Evolutionary conservation across 2,888 invertebrate genomes (phyloP).

Genomic region (Tanypteryx hageni): DNA sequence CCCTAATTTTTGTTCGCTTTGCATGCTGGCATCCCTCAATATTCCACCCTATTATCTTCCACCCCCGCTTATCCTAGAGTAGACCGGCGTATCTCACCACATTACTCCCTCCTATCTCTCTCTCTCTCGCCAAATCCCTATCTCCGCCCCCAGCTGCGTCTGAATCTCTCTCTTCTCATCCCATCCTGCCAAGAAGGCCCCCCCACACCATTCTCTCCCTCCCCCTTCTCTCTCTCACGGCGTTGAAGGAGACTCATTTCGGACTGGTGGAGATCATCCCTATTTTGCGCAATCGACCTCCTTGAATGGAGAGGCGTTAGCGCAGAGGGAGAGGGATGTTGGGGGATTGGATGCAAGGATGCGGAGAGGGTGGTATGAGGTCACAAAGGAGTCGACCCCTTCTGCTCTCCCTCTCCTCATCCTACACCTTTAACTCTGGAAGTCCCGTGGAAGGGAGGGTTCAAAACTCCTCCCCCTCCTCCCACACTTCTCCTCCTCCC

Average conservation of each 20-base stretch:
- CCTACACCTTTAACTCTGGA: background rate
- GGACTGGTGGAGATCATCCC: conserved; percentile 14
- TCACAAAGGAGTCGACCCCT: background rate
- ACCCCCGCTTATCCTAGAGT: background rate
- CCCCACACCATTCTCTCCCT: background rate
- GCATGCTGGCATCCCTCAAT: background rate
- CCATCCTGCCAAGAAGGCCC: background rate
- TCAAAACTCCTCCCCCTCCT: background rate
- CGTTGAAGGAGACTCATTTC: background rate
- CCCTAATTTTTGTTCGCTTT: background rate
- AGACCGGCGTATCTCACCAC: no score
- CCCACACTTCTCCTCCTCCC: background rate
- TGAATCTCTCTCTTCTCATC: no score
- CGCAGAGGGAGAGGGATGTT: background rate
- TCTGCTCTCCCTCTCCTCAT: conserved; percentile 12
- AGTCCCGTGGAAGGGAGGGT: background rate
- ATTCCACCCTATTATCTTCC: background rate
- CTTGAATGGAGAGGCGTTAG: conserved; percentile 49
- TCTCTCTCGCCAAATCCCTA: no score
- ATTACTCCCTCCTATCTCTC: no score
- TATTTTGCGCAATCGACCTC: conserved; percentile 61
- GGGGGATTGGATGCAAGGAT: conserved; percentile 30
- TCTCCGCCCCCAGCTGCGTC: no score
- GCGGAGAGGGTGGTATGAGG: conserved; percentile 4
- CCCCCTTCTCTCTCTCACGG: background rate